Evolutionary conservation across 2,797 vertebrate genomes (phyloP).

Genomic region (Danio kyathit): DNA sequence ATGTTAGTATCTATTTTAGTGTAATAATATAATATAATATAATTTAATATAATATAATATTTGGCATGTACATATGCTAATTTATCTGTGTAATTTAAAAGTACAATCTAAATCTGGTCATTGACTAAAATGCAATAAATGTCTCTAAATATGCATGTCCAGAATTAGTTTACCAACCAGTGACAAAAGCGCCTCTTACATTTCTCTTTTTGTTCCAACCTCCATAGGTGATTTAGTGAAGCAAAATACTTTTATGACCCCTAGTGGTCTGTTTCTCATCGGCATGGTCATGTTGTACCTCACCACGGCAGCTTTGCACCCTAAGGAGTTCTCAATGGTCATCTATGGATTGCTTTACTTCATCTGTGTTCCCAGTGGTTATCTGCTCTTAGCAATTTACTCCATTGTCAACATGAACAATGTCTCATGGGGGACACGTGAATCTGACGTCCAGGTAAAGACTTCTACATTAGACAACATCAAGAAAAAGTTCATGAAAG

Average conservation of each 20-base stretch:
- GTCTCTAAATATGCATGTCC: background rate
- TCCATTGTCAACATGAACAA: slow-evolving; percentile 71
- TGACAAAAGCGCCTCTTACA: background rate
- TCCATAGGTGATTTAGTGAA: slow-evolving; percentile 69
- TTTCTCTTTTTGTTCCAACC: background rate
- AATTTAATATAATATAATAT: background rate
- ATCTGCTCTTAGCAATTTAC: slow-evolving; percentile 68
- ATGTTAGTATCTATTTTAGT: too few species aligned
- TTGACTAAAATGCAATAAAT: background rate
- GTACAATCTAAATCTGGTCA: background rate
- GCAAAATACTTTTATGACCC: slow-evolving; percentile 70
- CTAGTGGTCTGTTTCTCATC: slow-evolving; percentile 73
- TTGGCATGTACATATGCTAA: background rate
- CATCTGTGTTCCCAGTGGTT: slow-evolving; percentile 67
- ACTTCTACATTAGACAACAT: slow-evolving; percentile 2
- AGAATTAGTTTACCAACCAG: background rate
- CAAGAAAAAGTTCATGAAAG: slow-evolving; percentile 32
- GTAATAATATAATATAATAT: background rate
- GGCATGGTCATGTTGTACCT: slow-evolving; percentile 62
- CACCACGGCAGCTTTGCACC: slow-evolving; percentile 70
- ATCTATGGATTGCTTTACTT: slow-evolving; percentile 68
- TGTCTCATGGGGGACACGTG: slow-evolving; percentile 71
- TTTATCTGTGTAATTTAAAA: background rate
- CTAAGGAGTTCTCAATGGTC: slow-evolving; percentile 69
- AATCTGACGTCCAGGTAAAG: slow-evolving; percentile 49